A percentile compares a stretch with the other conserved stretches of the same genome.
Evolutionary conservation across 2,888 invertebrate genomes (phyloP).

Genomic region (Himalopsyche japonica): DNA sequence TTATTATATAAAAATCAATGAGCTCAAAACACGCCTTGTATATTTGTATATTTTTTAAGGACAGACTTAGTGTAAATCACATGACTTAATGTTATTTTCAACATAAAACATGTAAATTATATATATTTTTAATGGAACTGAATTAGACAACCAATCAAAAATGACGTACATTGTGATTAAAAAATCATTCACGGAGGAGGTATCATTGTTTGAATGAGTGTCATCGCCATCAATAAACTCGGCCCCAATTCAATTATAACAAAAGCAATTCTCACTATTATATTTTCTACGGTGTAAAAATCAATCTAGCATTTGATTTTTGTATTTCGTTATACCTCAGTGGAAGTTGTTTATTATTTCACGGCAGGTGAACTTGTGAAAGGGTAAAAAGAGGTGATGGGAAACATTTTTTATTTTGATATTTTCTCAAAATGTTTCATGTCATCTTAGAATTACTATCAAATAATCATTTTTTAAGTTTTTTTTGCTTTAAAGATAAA

Average conservation of each 20-base stretch:
- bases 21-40: too few species aligned
- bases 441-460: too few species aligned
- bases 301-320: neutral
- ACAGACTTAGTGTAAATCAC: too few species aligned
- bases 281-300: neutral
- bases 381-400: neutral
- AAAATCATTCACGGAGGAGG: neutral
- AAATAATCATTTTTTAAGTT: too few species aligned
- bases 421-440: too few species aligned
- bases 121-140: neutral
- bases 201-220: neutral
- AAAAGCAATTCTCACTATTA: neutral
- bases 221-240: neutral
- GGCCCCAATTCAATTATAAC: neutral
- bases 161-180: neutral
- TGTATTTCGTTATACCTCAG: neutral
- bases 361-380: conserved; percentile 7
- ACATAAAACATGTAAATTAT: too few species aligned
- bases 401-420: neutral
- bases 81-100: too few species aligned
- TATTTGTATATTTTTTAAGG: too few species aligned
- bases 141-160: neutral
- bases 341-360: neutral
- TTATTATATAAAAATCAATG: too few species aligned
- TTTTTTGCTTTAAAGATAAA: too few species aligned